A percentile compares a stretch with the other conserved stretches of the same genome.
phyloP scores from a whole-genome alignment of 2,797 vertebrate species.

The Aldrovandia affinis region DNA sequence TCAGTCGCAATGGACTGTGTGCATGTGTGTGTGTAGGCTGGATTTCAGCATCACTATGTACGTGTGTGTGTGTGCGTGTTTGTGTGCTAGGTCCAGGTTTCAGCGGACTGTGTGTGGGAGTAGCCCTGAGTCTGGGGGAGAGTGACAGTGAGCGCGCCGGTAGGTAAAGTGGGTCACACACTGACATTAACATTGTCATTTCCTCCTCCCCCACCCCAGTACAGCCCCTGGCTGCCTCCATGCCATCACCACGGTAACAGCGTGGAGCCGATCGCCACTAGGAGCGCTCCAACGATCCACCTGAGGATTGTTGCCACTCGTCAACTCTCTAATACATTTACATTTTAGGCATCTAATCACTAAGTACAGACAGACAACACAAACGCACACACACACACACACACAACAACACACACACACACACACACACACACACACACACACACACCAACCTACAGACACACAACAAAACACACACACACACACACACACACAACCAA shows the following conservation, averaged over 20 bases:
- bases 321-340: too few relatives aligned
- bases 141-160: conserved; percentile 17
- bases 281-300: background rate
- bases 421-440: conserved; percentile 8
- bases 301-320: too few relatives aligned
- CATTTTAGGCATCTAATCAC: too few relatives aligned
- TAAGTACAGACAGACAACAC: too few relatives aligned
- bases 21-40: background rate
- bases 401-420: background rate
- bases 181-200: background rate
- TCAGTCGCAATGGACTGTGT: too few relatives aligned
- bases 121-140: background rate
- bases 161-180: conserved; percentile 46
- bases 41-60: background rate
- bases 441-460: too few relatives aligned
- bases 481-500: background rate
- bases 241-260: background rate
- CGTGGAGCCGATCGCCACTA: background rate
- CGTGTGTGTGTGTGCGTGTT: too few relatives aligned
- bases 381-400: too few relatives aligned
- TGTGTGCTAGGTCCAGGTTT: background rate
- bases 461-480: background rate
- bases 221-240: background rate
- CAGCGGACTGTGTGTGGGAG: background rate
- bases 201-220: background rate